Evolutionary conservation across 2,888 invertebrate genomes (phyloP), one percentile per base, ranked within the genome.

Genomic region (Scotopteryx bipunctaria): DNA sequence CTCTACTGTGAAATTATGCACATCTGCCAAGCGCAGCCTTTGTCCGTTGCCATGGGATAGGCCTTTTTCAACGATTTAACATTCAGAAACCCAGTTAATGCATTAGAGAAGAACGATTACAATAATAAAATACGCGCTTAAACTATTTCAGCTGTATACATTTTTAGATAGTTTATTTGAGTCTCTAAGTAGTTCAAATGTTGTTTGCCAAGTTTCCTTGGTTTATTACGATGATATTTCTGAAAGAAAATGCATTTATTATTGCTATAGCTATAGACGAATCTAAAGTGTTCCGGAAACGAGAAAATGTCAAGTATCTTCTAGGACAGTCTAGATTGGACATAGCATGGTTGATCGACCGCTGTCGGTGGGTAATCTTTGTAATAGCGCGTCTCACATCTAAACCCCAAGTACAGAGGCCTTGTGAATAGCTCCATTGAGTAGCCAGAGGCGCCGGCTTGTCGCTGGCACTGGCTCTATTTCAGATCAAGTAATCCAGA

Each of bases 1-100:
- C 67, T 85, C 78, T 69, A 78, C 86, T 82, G 83, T 85, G 76
- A 88, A 89, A 88, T 86, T 83, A 86, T 82, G 75, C 76, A 75
- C 85, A 86, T 83, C 83, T 85, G 83, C 73, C 68, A 56, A 66
- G 66, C 63, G 65, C 63, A 68, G 67, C 66, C 44, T 54, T 54
- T 56, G 44, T 48, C 17, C 48, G 48, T 54, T 48, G 43, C 48
- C 54, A 44, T 37, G 44, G 48, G 54, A 54, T 48, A 44, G 48
- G 54, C 48, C 33, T 48, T 38, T 52, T 49, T 45, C 27, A 49
- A 43, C 37, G 23, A 48, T 47, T 52, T 46, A 32, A 42, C 46
- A 46, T 52, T 51, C 41, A 41, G 21, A 41, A 41, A 16, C 45
- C 32, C 23, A 13, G 41, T 16, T 23, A 33, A 37, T 19, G 13